A percentile compares a stretch with the other conserved stretches of the same genome.
Evolutionary conservation across 2,797 vertebrate genomes (phyloP).

Genomic region (Aphelocoma californica): DNA sequence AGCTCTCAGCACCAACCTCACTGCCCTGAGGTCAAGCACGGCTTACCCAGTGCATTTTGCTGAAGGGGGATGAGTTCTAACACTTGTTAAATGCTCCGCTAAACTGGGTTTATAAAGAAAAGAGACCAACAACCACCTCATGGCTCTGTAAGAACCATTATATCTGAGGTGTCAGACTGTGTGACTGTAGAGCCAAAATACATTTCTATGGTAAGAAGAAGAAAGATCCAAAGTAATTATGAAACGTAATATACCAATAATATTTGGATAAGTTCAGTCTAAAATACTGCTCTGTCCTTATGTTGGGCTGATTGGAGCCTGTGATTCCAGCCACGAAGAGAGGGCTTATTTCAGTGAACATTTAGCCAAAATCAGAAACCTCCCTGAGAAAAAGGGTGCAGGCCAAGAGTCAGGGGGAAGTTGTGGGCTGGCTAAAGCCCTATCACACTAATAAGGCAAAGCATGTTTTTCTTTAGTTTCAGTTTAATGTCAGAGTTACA

Average conservation of each 20-base stretch:
- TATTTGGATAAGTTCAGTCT: constrained; percentile 36
- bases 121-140: neutral
- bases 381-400: constrained; percentile 12
- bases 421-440: constrained; percentile 35
- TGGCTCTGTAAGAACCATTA: neutral
- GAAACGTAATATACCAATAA: constrained; percentile 46
- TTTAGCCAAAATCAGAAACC: constrained; percentile 40
- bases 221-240: constrained; percentile 46
- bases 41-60: neutral
- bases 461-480: constrained; percentile 55
- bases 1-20: neutral
- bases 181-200: neutral
- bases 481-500: constrained; percentile 38
- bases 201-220: constrained; percentile 12
- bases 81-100: neutral
- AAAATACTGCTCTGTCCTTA: neutral
- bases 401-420: constrained; percentile 37
- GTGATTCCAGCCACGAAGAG: neutral
- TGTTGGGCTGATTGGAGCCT: neutral
- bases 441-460: constrained; percentile 44
- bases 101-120: neutral
- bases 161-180: neutral
- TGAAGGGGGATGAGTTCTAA: neutral
- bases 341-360: neutral
- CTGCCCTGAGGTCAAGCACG: neutral